Base-by-base conservation (phyloP, 2,888 invertebrate species). In the Chelonus formosanus region DNA sequence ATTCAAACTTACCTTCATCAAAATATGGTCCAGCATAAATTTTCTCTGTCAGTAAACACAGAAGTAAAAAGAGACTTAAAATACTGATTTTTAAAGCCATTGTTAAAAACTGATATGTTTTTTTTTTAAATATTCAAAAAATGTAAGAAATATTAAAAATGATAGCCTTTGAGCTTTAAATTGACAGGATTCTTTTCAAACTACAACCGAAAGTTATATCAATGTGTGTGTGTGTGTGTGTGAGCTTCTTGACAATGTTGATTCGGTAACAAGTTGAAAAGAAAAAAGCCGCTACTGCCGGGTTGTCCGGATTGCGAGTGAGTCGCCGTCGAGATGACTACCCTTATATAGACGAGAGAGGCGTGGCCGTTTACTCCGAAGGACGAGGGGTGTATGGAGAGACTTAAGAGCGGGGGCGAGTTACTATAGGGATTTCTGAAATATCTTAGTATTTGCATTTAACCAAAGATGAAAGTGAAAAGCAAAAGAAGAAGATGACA, bases 321-420 rank as follows among this genome's bases (percentile, higher is more conserved):
- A 77, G 77, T 74, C 72, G 74, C 73, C 70, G 68, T 70, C 63
- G 72, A 72, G 71, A 69, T 68, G 63, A 68, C 70, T 71, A 73
- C 69, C 73, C 78, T 83, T 83, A 80, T 83, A 83, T 82, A 82
- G 82, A 78, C 75, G 71, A 70, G 70, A 75, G 78, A 75, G 81
- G 80, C 80, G 81, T 80, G 80, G 81, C 75, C 73, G 75, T 69
- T 70, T 70, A 73, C 74, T 72, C 73, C 72, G 35, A 60, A 60
- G 57, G 20, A 55, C 47, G 56, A 40, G 63, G 55, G 67, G 55
- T 36, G 48, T 34, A 44, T 34, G 54, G 59, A 65, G 57, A 63
- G 57, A 65, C 55, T 67, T 8, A 31, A 59, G 54, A 54, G 56
- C 63, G 57, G 48, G 40, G 67, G 58, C 60, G 67, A 67, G 57